Evolutionary conservation across 2,797 vertebrate species (phyloP).

Genomic region (Poeciliopsis infans): DNA sequence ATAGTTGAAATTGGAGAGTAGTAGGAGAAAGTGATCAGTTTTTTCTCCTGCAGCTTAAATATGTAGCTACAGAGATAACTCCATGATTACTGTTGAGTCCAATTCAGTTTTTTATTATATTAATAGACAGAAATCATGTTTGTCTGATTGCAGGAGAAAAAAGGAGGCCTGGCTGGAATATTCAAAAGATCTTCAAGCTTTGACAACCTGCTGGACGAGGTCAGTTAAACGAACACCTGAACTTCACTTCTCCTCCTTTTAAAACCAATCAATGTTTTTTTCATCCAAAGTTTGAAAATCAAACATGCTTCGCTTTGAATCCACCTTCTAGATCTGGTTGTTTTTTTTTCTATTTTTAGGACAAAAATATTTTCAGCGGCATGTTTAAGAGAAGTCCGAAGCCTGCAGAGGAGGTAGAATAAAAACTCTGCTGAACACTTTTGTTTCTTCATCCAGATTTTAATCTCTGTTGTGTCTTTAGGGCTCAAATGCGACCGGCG

Average conservation of each 20-base stretch:
- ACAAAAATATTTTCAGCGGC: slow-evolving; percentile 59
- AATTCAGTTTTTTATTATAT: not conserved
- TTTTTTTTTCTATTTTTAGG: slow-evolving; percentile 42
- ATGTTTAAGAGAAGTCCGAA: slow-evolving; percentile 68
- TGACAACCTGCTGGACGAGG: slow-evolving; percentile 67
- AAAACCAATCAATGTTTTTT: not conserved
- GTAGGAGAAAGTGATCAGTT: too few relatives aligned
- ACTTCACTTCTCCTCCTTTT: not conserved
- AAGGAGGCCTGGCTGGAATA: slow-evolving; percentile 49
- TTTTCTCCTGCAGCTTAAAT: not conserved
- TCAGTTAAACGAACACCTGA: slow-evolving; percentile 9
- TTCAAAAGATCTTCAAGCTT: slow-evolving; percentile 67
- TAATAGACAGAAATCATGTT: not conserved
- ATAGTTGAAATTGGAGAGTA: too few relatives aligned
- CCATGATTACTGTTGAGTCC: not conserved
- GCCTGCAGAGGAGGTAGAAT: slow-evolving; percentile 56
- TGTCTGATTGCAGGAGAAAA: slow-evolving; percentile 60
- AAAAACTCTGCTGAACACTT: not conserved
- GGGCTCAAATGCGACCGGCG: slow-evolving; percentile 12
- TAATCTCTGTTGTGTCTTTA: slow-evolving; percentile 28
- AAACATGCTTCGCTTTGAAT: not conserved
- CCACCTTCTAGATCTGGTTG: not conserved
- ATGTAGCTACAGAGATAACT: not conserved
- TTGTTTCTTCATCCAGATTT: not conserved
- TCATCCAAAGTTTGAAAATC: not conserved